These are phyloP conservation scores for Ibycter americanus DNA, from an alignment of 2,797 vertebrate species.

Conservation along the genomic window DNA sequence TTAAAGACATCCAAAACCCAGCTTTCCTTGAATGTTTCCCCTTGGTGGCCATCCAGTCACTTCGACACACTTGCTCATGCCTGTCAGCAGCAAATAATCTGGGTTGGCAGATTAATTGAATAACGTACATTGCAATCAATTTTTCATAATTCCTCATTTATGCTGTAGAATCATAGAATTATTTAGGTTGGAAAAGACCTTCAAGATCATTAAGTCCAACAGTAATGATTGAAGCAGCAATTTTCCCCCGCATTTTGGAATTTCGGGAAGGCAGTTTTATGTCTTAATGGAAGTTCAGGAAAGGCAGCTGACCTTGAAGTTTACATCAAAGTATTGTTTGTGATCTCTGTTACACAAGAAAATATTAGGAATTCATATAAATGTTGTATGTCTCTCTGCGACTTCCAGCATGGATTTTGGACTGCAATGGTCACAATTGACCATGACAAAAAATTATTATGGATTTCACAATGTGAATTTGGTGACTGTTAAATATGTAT, in stretches of 20 bases:
- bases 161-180: background rate
- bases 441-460: background rate
- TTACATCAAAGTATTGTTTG: no score
- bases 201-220: no score
- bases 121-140: background rate
- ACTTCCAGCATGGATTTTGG: background rate
- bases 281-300: no score
- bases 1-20: background rate
- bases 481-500: background rate
- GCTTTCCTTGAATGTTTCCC: background rate
- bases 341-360: no score
- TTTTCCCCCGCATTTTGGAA: no score
- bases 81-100: slow-evolving; percentile 19
- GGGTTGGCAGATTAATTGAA: slow-evolving; percentile 14
- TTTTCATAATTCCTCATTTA: slow-evolving; percentile 38
- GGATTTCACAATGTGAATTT: background rate
- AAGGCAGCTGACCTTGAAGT: no score
- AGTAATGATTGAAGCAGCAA: no score
- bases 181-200: no score
- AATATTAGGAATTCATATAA: background rate
- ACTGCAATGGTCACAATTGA: background rate
- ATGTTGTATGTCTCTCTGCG: background rate
- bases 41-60: background rate
- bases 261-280: no score
- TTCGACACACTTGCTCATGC: background rate